Evolutionary conservation across 2,888 invertebrate species (phyloP), one percentile per base, ranked within the genome.

Genomic region (Cremastobaeus sp.): DNA sequence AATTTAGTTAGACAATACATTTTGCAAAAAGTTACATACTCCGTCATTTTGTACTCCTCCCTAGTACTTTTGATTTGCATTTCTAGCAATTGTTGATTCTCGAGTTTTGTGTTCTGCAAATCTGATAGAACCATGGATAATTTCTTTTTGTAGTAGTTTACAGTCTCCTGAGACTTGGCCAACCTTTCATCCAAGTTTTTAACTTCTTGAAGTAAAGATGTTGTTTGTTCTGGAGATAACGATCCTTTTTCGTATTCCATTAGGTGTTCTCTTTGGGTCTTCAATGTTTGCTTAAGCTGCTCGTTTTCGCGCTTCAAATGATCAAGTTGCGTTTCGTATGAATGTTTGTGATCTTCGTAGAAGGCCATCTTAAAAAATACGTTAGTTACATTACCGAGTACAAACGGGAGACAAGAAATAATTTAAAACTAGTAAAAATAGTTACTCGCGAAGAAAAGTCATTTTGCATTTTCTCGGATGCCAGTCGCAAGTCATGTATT

Each of bases 141-240:
- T 82, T 94, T 92, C 78, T 92, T 92, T 82, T 94, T 94, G 87
- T 94, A 95, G 83, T 92, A 93, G 9, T 90, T 88, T 84, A 94
- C 94, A 30, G 92, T 91, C 62, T 91, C 91, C 59, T 91, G 89
- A 1, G 92, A 90, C 60, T 90, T 90, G 70, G 90, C 89, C 45
- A 92, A 88, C 79, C 93, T 92, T 81, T 92, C 91, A 81, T 93
- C 92, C 8, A 93, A 82, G 47, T 88, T 88, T 55, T 90, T 90
- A 83, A 94, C 83, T 84, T 94, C 93, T 65, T 91, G 91, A 48
- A 94, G 88, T 2, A 94, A 88, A 52, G 90, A 90, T 0, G 91
- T 90, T 0, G 93, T 91, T 87, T 93, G 92, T 76, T 93, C 92
- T 77, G 91, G 91, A 0, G 92, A 92, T 35, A 92, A 82, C 15